A percentile compares a stretch with the other conserved stretches of the same genome.
phyloP scores from a whole-genome alignment of 1,140 invertebrate species.

The Heliothis virescens region DNA sequence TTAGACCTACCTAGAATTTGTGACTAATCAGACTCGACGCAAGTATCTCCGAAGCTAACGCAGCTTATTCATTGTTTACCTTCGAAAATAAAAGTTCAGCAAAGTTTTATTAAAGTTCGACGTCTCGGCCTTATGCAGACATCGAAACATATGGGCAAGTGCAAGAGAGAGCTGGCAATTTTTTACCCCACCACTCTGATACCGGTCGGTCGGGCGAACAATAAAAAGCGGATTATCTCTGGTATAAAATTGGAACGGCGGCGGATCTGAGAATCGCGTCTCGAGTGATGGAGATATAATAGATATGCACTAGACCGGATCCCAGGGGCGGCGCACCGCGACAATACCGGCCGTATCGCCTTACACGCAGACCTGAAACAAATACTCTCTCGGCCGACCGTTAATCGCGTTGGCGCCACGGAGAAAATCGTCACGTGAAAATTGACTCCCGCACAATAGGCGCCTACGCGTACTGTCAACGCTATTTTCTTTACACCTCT shows the following conservation, averaged over 20 bases:
- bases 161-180: constrained; percentile 59
- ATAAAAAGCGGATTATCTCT: constrained; percentile 75
- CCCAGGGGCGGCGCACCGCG: constrained; percentile 63
- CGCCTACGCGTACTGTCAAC: constrained; percentile 17
- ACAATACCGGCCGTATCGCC: constrained; percentile 80
- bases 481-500: constrained; percentile 22
- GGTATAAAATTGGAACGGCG: constrained; percentile 77
- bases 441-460: constrained; percentile 62
- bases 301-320: constrained; percentile 82
- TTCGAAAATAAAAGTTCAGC: constrained; percentile 27
- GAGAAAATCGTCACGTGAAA: constrained; percentile 76
- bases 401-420: constrained; percentile 79
- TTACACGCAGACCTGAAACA: constrained; percentile 80
- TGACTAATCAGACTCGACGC: constrained; percentile 68
- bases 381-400: constrained; percentile 75
- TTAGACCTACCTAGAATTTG: constrained; percentile 70
- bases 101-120: constrained; percentile 23
- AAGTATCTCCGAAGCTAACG: background rate
- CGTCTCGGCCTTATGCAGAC: constrained; percentile 1
- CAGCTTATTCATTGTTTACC: constrained; percentile 45
- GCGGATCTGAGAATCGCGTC: constrained; percentile 70
- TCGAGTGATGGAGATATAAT: constrained; percentile 77
- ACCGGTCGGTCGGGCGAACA: constrained; percentile 56
- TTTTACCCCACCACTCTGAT: constrained; percentile 58
- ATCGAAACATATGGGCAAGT: constrained; percentile 30